Percentiles rank a stretch among this genome's conserved stretches.
Evolutionary conservation across 2,888 invertebrate species (phyloP).

Genomic region (Phortica magna): DNA sequence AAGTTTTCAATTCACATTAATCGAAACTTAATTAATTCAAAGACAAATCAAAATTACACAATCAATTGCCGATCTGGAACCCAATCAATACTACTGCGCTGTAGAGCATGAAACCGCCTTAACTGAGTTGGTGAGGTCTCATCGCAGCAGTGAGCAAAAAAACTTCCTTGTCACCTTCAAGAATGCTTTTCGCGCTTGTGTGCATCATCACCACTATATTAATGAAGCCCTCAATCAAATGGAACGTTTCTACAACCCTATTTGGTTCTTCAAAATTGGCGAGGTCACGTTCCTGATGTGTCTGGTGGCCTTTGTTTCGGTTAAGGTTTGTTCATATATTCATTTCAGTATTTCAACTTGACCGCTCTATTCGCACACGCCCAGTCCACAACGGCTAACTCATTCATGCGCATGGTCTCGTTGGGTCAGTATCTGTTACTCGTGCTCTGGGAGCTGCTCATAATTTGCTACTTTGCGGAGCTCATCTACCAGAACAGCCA

Average conservation of each 20-base stretch:
- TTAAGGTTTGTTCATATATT: slow-evolving; percentile 61
- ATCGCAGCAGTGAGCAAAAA: background rate
- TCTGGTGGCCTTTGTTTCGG: slow-evolving; percentile 71
- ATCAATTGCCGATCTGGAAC: slow-evolving; percentile 53
- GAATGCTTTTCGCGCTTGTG: slow-evolving; percentile 61
- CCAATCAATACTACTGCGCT: slow-evolving; percentile 63
- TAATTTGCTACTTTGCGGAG: slow-evolving; percentile 73
- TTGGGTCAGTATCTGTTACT: slow-evolving; percentile 68
- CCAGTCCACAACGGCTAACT: slow-evolving; percentile 60
- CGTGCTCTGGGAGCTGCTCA: slow-evolving; percentile 68
- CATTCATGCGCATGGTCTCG: slow-evolving; percentile 65
- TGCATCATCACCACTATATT: slow-evolving; percentile 72
- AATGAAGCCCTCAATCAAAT: slow-evolving; percentile 63
- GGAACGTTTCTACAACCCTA: slow-evolving; percentile 72
- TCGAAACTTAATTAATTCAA: background rate
- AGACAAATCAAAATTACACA: slow-evolving; percentile 60
- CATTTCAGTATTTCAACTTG: background rate
- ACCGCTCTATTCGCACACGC: background rate
- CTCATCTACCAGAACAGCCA: slow-evolving; percentile 65
- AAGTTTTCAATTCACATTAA: background rate
- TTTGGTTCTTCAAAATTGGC: slow-evolving; percentile 73
- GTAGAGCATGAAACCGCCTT: slow-evolving; percentile 49
- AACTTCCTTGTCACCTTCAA: slow-evolving; percentile 56
- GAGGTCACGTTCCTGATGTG: slow-evolving; percentile 73
- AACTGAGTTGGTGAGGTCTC: slow-evolving; percentile 29